Percentiles rank a stretch among this genome's conserved stretches.
Evolutionary conservation across 2,888 invertebrate genomes (phyloP).

Genomic region (Clistopyga incitator): DNA sequence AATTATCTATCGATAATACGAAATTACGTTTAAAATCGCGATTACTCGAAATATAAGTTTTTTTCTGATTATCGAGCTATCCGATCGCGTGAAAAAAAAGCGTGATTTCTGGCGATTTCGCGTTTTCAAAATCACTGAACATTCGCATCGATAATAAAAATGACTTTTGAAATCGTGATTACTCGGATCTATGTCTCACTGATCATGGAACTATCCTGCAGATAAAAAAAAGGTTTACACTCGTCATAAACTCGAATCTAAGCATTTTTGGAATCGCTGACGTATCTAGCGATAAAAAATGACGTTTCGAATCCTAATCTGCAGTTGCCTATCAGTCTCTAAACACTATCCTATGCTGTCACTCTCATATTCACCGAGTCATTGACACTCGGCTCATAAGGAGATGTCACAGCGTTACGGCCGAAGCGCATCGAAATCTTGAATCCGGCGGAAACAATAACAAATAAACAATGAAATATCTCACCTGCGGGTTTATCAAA

Average conservation of each 20-base stretch:
- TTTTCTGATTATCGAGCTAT: too few species aligned
- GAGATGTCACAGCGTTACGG: background rate
- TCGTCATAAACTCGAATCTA: background rate
- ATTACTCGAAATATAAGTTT: too few species aligned
- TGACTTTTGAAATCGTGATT: constrained; percentile 12
- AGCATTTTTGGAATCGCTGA: background rate
- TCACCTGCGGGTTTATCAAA: constrained; percentile 38
- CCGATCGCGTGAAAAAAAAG: too few species aligned
- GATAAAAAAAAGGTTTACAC: too few species aligned
- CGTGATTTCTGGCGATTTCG: too few species aligned
- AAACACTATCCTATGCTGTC: constrained; percentile 13
- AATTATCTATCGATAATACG: background rate
- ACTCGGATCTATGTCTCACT: background rate
- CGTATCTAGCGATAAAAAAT: background rate
- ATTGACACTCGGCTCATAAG: constrained; percentile 36
- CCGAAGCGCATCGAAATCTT: background rate
- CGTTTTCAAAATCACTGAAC: background rate
- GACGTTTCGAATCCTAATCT: constrained; percentile 11
- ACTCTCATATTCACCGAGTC: constrained; percentile 19
- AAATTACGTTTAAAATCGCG: background rate
- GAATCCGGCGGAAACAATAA: background rate
- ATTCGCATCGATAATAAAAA: too few species aligned
- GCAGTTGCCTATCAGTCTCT: background rate
- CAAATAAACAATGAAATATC: background rate
- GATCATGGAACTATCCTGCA: too few species aligned